Evolutionary conservation across 92 coral and sea anemone genomes (phyloP), one percentile per base, ranked within the genome.

Genomic region (Parazoanthus swiftii): DNA sequence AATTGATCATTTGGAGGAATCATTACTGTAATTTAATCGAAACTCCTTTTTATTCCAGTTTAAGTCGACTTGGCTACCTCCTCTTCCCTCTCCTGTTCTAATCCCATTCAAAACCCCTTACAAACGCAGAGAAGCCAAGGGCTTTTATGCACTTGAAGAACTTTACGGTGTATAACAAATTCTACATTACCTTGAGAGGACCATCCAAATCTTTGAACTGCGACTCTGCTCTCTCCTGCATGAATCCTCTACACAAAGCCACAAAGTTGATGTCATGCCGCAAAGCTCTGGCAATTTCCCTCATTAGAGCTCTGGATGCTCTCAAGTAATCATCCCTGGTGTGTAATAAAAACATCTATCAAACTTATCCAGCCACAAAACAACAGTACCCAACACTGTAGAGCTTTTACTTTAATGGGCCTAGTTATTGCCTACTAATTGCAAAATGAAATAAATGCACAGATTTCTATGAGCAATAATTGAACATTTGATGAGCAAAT

Each of bases 221-320:
- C 54, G 94, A 42, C 36, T 97, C 99, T 5, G 95, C 93, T 78
- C 99, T 94, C 73, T 97, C 99, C 71, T 89, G 91, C 99, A 97
- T 97, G 85, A 97, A 93, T 51, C 99, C 99, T 59, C 98, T 92
- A 76, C 99, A 97, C 38, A 97, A 79, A 4, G 95, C 99, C 37
- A 97, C 95, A 89, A 95, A 97, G 85, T 97, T 92, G 80, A 97
- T 58, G 1, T 95, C 99, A 85, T 97, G 94, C 74, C 99, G 90
- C 82, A 97, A 86, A 8, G 98, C 92, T 85, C 99, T 93, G 44
- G 94, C 94, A 71, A 97, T 87, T 88, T 97, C 99, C 75, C 98
- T 91, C 87, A 97, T 85, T 42, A 97, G 91, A 20, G 98, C 97
- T 77, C 99, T 94, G 50, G 97, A 92, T 5, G 99, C 99, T 74